A percentile compares a stretch with the other conserved stretches of the same genome.
Conservation (phyloP, 2,888 invertebrate genomes). For the Pachliopta kotzebuea region DNA sequence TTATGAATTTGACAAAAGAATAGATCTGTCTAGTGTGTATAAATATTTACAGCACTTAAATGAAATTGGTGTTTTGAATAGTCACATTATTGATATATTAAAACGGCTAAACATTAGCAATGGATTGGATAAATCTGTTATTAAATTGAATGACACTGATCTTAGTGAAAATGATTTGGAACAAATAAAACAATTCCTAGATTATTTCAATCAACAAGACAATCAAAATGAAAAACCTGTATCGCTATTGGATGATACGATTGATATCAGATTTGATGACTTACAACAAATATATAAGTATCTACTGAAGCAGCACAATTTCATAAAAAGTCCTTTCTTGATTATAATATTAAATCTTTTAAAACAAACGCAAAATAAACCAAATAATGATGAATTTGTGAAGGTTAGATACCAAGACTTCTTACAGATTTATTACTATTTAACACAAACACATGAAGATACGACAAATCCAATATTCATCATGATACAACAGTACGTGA, state of each 20-base stretch:
- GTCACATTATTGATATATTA: slow-evolving; percentile 7
- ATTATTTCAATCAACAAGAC: neutral
- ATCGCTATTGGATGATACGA: neutral
- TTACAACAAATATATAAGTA: slow-evolving; percentile 19
- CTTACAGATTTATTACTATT: slow-evolving; percentile 8
- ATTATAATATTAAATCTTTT: slow-evolving; percentile 14
- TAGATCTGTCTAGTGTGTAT: slow-evolving; percentile 5
- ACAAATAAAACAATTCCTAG: slow-evolving; percentile 6
- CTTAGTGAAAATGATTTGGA: neutral
- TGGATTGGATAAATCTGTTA: neutral
- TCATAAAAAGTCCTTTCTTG: slow-evolving; percentile 2
- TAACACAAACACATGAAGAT: slow-evolving; percentile 3
- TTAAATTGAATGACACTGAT: neutral
- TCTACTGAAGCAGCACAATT: neutral
- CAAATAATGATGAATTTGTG: neutral
- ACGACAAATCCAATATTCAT: slow-evolving; percentile 7
- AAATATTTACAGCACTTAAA: slow-evolving; percentile 6
- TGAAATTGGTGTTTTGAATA: neutral
- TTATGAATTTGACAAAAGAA: neutral
- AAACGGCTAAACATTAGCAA: neutral
- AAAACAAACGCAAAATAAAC: slow-evolving; percentile 1
- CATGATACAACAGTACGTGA: slow-evolving; percentile 13
- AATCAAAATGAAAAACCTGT: neutral
- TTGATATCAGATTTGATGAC: neutral
- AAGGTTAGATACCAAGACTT: slow-evolving; percentile 16